Evolutionary conservation across 2,113 vertebrate genomes (phyloP), one percentile per base, ranked within the genome.

Genomic region (Tamias sibiricus): DNA sequence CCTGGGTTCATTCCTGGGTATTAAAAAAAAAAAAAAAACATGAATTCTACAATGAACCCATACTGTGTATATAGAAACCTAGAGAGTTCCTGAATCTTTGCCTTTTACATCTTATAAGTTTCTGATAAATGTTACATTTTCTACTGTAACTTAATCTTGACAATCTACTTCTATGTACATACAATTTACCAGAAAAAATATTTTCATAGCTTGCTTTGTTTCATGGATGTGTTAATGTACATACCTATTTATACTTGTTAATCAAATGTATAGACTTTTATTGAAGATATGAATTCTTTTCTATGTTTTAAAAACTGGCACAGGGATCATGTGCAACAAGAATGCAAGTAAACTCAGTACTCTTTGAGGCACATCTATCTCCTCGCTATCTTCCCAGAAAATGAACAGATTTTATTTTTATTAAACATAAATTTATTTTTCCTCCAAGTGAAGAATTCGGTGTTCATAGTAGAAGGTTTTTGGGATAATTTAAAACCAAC

Each of bases 241-340:
- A 72, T 42, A 64, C 6, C 40, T 79, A n/a, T 87, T 88, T 49
- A 74, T 47, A 68, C 6, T 52, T 12, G n/a, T 69, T 94, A 88
- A 88, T 69, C 62, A 84, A 91, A 81, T 85, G 74, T 64, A 75
- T 11, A 16, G 52, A 71, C 42, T 32, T 83, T 91, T 74, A n/a
- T 52, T 91, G 75, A 57, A 68, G 6, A 77, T 79, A 68, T 17
- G 76, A 54, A 85, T 62, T n/a, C 8, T 11, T 94, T 95, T 75
- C 10, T 88, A 40, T 89, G 62, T 75, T 19, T 17, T 92, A 75
- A 94, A 95, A 88, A n/a, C 28, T 86, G n/a, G 8, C 52, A 83
- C 44, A 76, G 28, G 32, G 87, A 92, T 83, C 49, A 83, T 77
- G 69, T 90, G 77, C 7, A 71, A 16, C 32, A 85, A 92, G 9